Evolutionary conservation across 2,113 vertebrate species (phyloP), one percentile per base, ranked within the genome.

Genomic region (Pteropus alecto): DNA sequence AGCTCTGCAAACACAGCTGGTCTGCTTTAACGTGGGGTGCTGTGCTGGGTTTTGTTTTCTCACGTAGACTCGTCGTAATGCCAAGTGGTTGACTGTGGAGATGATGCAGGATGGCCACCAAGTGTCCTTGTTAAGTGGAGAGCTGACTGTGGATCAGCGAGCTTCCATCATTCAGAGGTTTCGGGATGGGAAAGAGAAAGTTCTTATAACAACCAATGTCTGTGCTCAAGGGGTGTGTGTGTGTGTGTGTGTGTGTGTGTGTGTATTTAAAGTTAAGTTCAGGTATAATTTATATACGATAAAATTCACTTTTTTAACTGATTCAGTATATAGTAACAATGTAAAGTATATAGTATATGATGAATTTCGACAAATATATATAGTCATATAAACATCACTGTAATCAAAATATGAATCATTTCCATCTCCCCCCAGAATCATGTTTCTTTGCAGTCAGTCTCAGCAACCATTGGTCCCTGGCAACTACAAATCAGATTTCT

Each of bases 171-270:
- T 99, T 93, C 99, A 99, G 95, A 94, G 98, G 60, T 99, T 99
- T 41, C 98, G 99, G 0, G 98, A 99, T 0, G 98, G 98, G 7
- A 98, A 98, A 74, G 98, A 99, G 95, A 99, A 99, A 92, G 99
- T 99, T 7, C 98, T 99, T 2, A 98, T 99, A 2, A 98, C 98
- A 5, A 99, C 99, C 95, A 99, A 99, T 2, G 98, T 99, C 97
- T 99, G 99, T 0, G 99, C 99, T 38, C 98, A 99, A 98, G 99
- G 38, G 38, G 38, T 38, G 38, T 3, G 38, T 38, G 38, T 38
- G 38, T 38, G 38, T 38, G 38, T 38, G 38, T 38, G 99, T 99
- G 58, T 33, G 95, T 83, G 87, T 86, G 24, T 38, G 41, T 56
- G 12, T 9, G 1, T 22, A 7, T 68, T 35, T 51, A 63, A 58